Base-by-base conservation (phyloP, 2,797 vertebrate genomes). In the Myiotriccus ornatus region DNA sequence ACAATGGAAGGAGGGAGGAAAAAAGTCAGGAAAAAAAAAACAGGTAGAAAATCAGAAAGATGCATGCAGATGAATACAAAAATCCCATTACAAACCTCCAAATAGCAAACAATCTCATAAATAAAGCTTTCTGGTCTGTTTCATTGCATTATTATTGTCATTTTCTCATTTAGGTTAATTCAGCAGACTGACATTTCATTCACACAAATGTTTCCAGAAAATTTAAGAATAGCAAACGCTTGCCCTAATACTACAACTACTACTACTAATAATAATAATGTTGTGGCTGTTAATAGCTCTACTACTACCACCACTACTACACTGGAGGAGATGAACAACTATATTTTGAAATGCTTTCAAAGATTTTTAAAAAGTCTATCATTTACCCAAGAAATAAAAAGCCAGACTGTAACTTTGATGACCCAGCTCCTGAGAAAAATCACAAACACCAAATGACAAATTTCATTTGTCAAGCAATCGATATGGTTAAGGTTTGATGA, bases 401-500 rank as follows among this genome's bases (percentile, higher is more conserved):
- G 15, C 8, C 1, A 78, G 34, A 44, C 14, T 62, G 39, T 35
- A 82, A 90, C 19, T 79, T 75, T 70, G 67, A 84, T 46, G 63
- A 73, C 17, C 39, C 53, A 80, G 22, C 37, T 80, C 68, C 57
- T 28, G 39, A 94, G 53, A 95, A 35, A 77, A 93, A 71, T 50
- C 18, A 53, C 5, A 2, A 85, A 94, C 90, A 47, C 1, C 7
- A 78, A 85, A 88, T 71, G 30, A 88, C 65, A 91, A 84, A 87
- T 85, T 74, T 20, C 6, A 67, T 87, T 93, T 93, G 49, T 82
- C 64, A 85, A 80, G 32, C 20, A 74, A 89, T 95, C 78, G 3
- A 82, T 89, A 84, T 24, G 14, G 55, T 70, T 84, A 93, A 90
- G 67, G 52, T 90, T 84, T 94, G 94, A 92, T 84, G 63, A 89